Conservation (phyloP, 2,888 invertebrate species). For the Heliconius ethilla region DNA sequence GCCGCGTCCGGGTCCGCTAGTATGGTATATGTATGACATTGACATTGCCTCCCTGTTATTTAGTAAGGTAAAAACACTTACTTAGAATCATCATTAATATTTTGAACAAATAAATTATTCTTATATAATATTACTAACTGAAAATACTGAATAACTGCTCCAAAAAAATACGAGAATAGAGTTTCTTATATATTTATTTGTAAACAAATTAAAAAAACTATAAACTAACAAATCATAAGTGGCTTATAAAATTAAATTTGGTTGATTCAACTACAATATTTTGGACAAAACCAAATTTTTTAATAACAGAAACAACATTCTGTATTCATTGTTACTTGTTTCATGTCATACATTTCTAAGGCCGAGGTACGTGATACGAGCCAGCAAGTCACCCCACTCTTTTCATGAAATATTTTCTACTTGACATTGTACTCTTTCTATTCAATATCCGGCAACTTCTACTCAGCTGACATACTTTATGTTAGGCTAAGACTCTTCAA, state of each 20-base stretch:
- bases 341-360: slow-evolving; percentile 71
- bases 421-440: slow-evolving; percentile 67
- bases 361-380: slow-evolving; percentile 64
- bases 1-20: no score
- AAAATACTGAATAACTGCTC: no score
- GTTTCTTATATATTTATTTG: no score
- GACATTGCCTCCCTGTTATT: no score
- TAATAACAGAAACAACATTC: slow-evolving; percentile 65
- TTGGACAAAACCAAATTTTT: slow-evolving; percentile 48
- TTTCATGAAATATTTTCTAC: slow-evolving; percentile 71
- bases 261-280: not conserved
- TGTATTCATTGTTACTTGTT: slow-evolving; percentile 66
- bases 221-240: not conserved
- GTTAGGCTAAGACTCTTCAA: slow-evolving; percentile 27
- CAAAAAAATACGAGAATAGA: no score
- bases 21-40: not conserved
- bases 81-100: no score
- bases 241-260: not conserved
- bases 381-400: slow-evolving; percentile 54
- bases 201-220: no score
- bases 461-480: slow-evolving; percentile 39
- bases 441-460: slow-evolving; percentile 54
- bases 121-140: no score
- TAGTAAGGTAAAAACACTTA: no score
- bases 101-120: no score